These are phyloP conservation scores for Catharus minimus DNA, from an alignment of 2,113 vertebrate genomes.

Conservation along the genomic window DNA sequence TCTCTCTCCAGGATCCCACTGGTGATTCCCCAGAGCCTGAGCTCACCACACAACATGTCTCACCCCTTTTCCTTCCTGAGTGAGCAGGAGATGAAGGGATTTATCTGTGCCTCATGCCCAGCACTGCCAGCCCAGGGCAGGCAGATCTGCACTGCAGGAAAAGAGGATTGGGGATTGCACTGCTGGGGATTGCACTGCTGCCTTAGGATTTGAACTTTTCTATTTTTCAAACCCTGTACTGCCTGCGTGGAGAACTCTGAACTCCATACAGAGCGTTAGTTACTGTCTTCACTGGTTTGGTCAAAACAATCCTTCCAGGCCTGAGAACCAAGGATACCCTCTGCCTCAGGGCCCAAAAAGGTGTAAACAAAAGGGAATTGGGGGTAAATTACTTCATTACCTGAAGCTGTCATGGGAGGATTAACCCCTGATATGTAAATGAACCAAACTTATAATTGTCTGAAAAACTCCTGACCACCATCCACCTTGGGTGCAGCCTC, in stretches of 20 bases:
- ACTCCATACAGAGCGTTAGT: background rate
- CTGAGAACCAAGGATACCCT: background rate
- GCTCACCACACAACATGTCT: background rate
- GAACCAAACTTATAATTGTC: background rate
- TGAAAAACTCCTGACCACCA: background rate
- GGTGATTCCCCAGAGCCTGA: background rate
- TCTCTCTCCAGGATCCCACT: background rate
- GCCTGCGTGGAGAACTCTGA: background rate
- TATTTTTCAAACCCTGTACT: background rate
- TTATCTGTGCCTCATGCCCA: background rate
- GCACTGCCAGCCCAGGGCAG: background rate
- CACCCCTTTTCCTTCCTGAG: background rate
- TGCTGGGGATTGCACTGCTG: background rate
- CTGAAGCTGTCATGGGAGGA: background rate
- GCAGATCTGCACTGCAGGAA: background rate
- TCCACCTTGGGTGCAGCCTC: too few relatives aligned
- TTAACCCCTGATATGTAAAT: background rate
- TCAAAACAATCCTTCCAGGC: background rate
- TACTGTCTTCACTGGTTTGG: background rate
- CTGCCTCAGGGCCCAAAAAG: background rate
- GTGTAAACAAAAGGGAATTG: background rate
- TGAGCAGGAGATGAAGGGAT: background rate
- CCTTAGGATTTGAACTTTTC: background rate
- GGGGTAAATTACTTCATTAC: background rate
- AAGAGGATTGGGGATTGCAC: background rate